These are phyloP conservation scores for Achlya flavicornis DNA, from an alignment of 2,888 invertebrate species.

Conservation along the genomic window DNA sequence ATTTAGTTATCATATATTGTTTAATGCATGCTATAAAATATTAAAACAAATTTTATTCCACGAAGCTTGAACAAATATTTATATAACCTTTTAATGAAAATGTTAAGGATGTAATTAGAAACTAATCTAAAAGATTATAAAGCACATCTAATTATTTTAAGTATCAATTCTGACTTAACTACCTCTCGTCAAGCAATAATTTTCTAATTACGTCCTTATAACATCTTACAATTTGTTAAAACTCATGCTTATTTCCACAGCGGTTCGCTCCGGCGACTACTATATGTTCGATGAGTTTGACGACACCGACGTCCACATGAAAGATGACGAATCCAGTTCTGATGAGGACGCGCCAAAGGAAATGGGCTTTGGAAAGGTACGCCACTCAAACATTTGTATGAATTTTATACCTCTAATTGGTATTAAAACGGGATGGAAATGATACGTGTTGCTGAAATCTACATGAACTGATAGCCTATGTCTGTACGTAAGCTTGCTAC, in stretches of 20 bases:
- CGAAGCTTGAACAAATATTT: slow-evolving; percentile 18
- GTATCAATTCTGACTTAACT: too few species aligned
- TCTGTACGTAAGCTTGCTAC: background rate
- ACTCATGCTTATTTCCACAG: slow-evolving; percentile 80
- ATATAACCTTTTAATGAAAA: slow-evolving; percentile 19
- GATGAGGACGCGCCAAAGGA: slow-evolving; percentile 80
- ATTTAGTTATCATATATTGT: background rate
- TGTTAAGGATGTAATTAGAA: slow-evolving; percentile 39
- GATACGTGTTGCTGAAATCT: background rate
- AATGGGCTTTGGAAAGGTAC: slow-evolving; percentile 84
- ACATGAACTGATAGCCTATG: background rate
- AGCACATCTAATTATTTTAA: too few species aligned
- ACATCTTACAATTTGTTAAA: slow-evolving; percentile 13
- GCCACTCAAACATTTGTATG: slow-evolving; percentile 12
- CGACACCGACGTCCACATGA: slow-evolving; percentile 89
- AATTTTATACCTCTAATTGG: background rate
- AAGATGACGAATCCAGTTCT: slow-evolving; percentile 83
- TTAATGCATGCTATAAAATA: slow-evolving; percentile 2
- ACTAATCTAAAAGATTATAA: background rate
- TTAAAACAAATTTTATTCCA: slow-evolving; percentile 14
- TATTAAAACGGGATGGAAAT: background rate
- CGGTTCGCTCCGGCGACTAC: slow-evolving; percentile 98
- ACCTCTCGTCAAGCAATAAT: background rate
- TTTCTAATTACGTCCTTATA: slow-evolving; percentile 31
- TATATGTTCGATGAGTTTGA: slow-evolving; percentile 99